Evolutionary conservation across 2,888 invertebrate species (phyloP).

Genomic region (Tethea ocularis): DNA sequence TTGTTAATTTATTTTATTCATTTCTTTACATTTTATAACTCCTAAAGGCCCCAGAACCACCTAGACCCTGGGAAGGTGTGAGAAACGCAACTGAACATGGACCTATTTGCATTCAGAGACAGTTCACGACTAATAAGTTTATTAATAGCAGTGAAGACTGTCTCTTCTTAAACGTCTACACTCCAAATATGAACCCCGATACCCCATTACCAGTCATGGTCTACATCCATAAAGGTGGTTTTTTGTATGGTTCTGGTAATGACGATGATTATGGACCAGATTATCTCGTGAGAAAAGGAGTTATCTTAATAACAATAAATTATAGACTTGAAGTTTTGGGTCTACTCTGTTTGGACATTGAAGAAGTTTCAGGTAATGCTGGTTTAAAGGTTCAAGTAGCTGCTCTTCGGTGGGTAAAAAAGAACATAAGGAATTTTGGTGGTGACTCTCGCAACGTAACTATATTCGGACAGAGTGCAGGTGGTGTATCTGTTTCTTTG

Average conservation of each 20-base stretch:
- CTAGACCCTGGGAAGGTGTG: slow-evolving; percentile 61
- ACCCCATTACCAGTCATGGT: slow-evolving; percentile 62
- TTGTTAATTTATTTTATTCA: too few relatives aligned
- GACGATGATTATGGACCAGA: slow-evolving; percentile 64
- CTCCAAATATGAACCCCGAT: slow-evolving; percentile 49
- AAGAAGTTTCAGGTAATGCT: slow-evolving; percentile 74
- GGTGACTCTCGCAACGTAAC: slow-evolving; percentile 71
- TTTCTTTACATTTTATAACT: not conserved
- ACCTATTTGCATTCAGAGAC: slow-evolving; percentile 50
- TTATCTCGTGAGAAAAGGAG: slow-evolving; percentile 58
- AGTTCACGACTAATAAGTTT: slow-evolving; percentile 27
- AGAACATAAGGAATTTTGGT: slow-evolving; percentile 65
- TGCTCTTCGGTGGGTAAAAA: slow-evolving; percentile 67
- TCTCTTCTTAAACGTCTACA: slow-evolving; percentile 69
- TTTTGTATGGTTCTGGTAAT: slow-evolving; percentile 55
- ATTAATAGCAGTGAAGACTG: slow-evolving; percentile 61
- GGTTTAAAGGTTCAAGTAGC: slow-evolving; percentile 77
- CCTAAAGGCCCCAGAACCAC: slow-evolving; percentile 62
- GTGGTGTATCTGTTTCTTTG: slow-evolving; percentile 54
- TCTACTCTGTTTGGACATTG: slow-evolving; percentile 63
- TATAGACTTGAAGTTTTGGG: slow-evolving; percentile 69
- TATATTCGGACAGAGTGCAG: slow-evolving; percentile 74
- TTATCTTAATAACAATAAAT: slow-evolving; percentile 69
- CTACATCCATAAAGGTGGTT: slow-evolving; percentile 68
- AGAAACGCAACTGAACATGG: slow-evolving; percentile 60